Percentiles rank a stretch among this genome's conserved stretches.
These are phyloP conservation scores for Rhyacichthys aspro DNA, from an alignment of 2,797 vertebrate species.

Conservation along the genomic window DNA sequence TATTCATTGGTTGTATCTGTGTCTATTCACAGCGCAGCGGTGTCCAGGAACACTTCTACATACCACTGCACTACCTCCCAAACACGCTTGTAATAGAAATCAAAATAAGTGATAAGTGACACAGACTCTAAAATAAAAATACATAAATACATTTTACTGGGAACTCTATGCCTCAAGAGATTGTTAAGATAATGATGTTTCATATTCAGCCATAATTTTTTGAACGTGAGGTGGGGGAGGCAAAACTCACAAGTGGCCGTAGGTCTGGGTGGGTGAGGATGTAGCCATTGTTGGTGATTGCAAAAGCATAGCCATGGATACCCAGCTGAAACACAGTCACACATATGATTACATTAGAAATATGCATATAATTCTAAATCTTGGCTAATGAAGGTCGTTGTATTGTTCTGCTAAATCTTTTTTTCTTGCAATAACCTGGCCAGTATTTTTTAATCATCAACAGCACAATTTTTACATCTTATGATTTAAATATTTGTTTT, in stretches of 20 bases:
- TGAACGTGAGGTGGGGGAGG: constrained; percentile 18
- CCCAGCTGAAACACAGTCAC: constrained; percentile 84
- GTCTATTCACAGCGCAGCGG: constrained; percentile 68
- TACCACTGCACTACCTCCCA: constrained; percentile 45
- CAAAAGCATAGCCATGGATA: constrained; percentile 98
- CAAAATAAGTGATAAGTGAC: not conserved
- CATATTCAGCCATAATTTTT: not conserved
- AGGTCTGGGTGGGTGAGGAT: constrained; percentile 98
- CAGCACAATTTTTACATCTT: no score
- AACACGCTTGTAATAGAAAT: constrained; percentile 31
- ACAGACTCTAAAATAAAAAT: constrained; percentile 15
- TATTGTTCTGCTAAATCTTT: constrained; percentile 31
- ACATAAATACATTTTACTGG: constrained; percentile 40
- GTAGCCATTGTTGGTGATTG: constrained; percentile 99
- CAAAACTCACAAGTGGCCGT: constrained; percentile 90
- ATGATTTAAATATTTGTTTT: no score
- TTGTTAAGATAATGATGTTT: constrained; percentile 34
- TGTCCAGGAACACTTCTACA: constrained; percentile 72
- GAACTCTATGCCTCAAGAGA: constrained; percentile 15
- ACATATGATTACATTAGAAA: constrained; percentile 26
- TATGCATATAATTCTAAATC: constrained; percentile 37
- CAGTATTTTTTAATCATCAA: constrained; percentile 12
- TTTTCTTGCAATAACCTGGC: constrained; percentile 31
- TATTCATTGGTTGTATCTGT: constrained; percentile 85
- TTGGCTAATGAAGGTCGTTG: constrained; percentile 63